Evolutionary conservation across 1,140 invertebrate species (phyloP), one percentile per base, ranked within the genome.

Genomic region (Lasioglossum baleicum): DNA sequence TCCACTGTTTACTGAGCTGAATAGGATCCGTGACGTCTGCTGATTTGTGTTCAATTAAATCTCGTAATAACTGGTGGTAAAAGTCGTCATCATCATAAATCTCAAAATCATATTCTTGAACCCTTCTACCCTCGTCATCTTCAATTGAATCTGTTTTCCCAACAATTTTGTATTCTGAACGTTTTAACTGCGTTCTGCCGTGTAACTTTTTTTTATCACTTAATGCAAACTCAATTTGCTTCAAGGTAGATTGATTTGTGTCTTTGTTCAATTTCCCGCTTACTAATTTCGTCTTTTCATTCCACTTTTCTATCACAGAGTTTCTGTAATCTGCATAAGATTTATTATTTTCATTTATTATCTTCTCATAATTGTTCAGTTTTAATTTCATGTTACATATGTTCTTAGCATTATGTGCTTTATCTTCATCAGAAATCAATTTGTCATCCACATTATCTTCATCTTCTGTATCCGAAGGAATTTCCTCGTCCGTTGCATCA

Each of bases 31-130:
- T 96, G 10, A 97, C 94, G 87, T 97, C 96, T 35, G 95, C 94
- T 10, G 97, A 96, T 94, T 98, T 99, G 70, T 96, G 95, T 90
- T 99, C 97, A 83, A 99, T 98, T 20, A 99, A 93, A 90, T 99
- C 98, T 79, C 97, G 93, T 40, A 99, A 92, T 31, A 99, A 91
- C 88, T 98, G 97, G 92, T 99, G 98, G 93, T 99, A 99, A 91
- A 99, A 99, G 91, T 99, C 98, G 91, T 96, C 96, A 91, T 99
- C 98, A 91, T 99, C 98, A 94, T 97, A 99, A 89, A 99, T 97
- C 94, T 99, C 97, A 0, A 92, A 78, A 91, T 98, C 96, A 83
- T 96, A 95, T 83, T 96, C 95, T 87, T 96, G 94, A 53, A 92
- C 84, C 35, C 93, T 91, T 87, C 93, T 92, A 26, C 91, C 90